Base-by-base conservation (phyloP, 1,140 invertebrate species). In the Drosophila dunni region DNA sequence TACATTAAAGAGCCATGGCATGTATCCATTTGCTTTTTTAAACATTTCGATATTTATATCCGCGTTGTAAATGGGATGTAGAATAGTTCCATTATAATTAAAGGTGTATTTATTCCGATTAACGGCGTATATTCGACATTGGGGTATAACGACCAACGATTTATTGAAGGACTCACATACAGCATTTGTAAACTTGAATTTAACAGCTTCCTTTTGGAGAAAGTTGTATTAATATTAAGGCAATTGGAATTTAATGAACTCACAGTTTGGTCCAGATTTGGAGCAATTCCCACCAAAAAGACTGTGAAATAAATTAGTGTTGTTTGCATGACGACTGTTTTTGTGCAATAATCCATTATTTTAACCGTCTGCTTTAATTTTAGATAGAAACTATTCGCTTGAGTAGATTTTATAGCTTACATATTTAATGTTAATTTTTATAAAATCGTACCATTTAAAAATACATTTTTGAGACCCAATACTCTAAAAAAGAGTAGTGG, bases 181-280 rank as follows among this genome's bases (percentile, higher is more conserved):
- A 0, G 15, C 61, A 58, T 65, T 65, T n/a, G 62, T 72, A 4
- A 72, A 53, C n/a, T 58, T 65, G 8, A 66, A 13, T 4, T 2
- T 5, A 1, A 54, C 34, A 6, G 45, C 34, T 7, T 71, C 51
- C 68, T 20, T 20, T 10, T 48, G 7, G 6, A 7, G 1, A 0
- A 42, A 24, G 40, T 40, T 20, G 17, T 29, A 10, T 29, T 24
- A 7, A 11, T 17, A 8, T 8, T 15, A 36, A 56, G 34, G 24
- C 17, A n/a, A 36, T 9, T 10, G 11, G 13, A 7, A 7, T 7
- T 7, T 7, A 20, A 20, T 1, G 17, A 7, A 57, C 56, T 44
- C 9, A 58, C 56, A 44, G 42, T 42, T 17, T 13, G 29, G 29
- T 3, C 13, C 13, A 58, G 7, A 7, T 58, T 40, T 1, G 8